These are phyloP conservation scores for Drosophila guanche DNA, from an alignment of 1,140 invertebrate genomes.

Conservation along the genomic window DNA sequence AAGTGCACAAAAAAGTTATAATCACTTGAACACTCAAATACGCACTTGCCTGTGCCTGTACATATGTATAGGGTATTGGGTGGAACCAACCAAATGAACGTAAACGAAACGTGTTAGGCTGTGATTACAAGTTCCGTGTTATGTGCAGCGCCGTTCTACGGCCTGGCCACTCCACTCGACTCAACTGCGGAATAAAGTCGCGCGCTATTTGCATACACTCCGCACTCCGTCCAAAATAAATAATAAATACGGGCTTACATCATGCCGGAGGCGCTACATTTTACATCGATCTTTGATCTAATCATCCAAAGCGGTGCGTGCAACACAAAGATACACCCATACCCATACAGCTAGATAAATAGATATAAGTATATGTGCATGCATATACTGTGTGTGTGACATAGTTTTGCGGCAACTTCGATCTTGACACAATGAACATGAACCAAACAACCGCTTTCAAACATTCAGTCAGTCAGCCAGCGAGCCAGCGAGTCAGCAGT, in stretches of 20 bases:
- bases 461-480: slow-evolving; percentile 13
- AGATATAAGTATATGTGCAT: slow-evolving; percentile 17
- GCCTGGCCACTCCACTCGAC: neutral
- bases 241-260: slow-evolving; percentile 20
- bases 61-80: slow-evolving; percentile 26
- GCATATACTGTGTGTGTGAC: slow-evolving; percentile 30
- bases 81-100: slow-evolving; percentile 32
- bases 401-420: slow-evolving; percentile 37
- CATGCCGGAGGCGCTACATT: slow-evolving; percentile 65
- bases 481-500: slow-evolving; percentile 11
- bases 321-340: too few species aligned
- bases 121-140: slow-evolving; percentile 42
- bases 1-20: slow-evolving; percentile 26
- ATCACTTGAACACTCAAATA: neutral
- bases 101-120: slow-evolving; percentile 23
- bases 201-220: too few species aligned
- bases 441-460: slow-evolving; percentile 41
- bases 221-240: slow-evolving; percentile 7
- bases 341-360: neutral
- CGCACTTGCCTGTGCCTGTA: slow-evolving; percentile 14
- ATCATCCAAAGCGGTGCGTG: slow-evolving; percentile 70
- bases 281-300: slow-evolving; percentile 75
- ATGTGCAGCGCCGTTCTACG: slow-evolving; percentile 41
- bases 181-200: too few species aligned
- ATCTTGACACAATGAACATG: slow-evolving; percentile 47